phyloP scores from a whole-genome alignment of 2,888 invertebrate genomes.

The Philereme transversata region DNA sequence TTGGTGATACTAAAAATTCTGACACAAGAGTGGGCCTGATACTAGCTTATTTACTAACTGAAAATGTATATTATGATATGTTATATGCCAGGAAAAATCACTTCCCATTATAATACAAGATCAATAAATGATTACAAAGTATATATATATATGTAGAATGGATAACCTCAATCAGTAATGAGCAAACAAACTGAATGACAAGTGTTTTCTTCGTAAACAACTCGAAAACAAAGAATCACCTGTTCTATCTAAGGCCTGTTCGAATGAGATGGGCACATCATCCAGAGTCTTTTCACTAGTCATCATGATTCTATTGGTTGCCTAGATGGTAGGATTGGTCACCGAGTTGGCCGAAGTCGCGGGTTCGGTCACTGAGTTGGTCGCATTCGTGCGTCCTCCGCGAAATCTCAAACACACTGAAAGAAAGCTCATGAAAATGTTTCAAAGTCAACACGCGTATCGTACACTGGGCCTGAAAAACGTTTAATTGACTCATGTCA shows the following conservation, averaged over 20 bases:
- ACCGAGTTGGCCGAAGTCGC: conserved; percentile 15
- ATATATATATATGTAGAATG: no score
- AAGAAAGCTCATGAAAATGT: conserved; percentile 57
- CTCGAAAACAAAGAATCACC: conserved; percentile 48
- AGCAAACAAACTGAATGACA: conserved; percentile 10
- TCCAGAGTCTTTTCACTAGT: conserved; percentile 31
- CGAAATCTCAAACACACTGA: conserved; percentile 51
- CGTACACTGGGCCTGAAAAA: conserved; percentile 43
- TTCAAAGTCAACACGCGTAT: conserved; percentile 57
- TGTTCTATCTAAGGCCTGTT: conserved; percentile 66
- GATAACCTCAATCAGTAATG: no score
- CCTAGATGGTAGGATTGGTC: not conserved
- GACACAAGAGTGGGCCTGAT: no score
- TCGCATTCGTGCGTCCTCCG: conserved; percentile 39
- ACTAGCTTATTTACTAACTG: no score
- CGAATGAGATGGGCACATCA: conserved; percentile 54
- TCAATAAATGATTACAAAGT: no score
- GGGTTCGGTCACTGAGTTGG: conserved; percentile 20
- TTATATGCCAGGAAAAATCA: no score
- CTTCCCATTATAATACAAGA: no score
- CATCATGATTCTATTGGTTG: conserved; percentile 12
- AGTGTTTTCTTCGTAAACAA: conserved; percentile 15
- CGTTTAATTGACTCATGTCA: not conserved
- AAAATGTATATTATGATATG: no score
- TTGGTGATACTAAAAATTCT: no score